Evolutionary conservation across 2,888 invertebrate species (phyloP).

Genomic region (Phaonia tiefii): DNA sequence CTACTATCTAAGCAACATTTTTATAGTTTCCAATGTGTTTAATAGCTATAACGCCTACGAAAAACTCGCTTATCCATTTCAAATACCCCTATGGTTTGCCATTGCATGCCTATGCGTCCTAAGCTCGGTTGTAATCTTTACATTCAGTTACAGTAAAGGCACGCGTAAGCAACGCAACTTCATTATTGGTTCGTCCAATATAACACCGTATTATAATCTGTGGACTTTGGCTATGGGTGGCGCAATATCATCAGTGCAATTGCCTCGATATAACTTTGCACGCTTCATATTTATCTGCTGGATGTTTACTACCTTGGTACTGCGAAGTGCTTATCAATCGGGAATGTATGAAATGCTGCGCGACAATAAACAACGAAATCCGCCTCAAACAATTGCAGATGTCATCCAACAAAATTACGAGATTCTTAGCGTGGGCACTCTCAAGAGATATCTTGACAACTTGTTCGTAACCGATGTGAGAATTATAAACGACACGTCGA

Average conservation of each 20-base stretch:
- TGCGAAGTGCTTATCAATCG: slow-evolving; percentile 76
- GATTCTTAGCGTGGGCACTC: slow-evolving; percentile 69
- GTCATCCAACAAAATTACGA: slow-evolving; percentile 70
- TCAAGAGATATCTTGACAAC: slow-evolving; percentile 68
- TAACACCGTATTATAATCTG: slow-evolving; percentile 68
- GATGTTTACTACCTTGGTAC: slow-evolving; percentile 71
- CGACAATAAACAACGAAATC: slow-evolving; percentile 72
- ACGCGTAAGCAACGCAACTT: slow-evolving; percentile 66
- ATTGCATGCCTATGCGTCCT: slow-evolving; percentile 65
- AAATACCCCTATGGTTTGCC: slow-evolving; percentile 70
- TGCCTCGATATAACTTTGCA: slow-evolving; percentile 70
- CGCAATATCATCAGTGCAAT: slow-evolving; percentile 43
- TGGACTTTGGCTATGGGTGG: slow-evolving; percentile 68
- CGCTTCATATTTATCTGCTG: slow-evolving; percentile 73
- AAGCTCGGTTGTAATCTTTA: slow-evolving; percentile 62
- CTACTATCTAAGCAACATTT: slow-evolving; percentile 73
- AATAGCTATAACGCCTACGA: slow-evolving; percentile 71
- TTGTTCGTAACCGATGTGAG: slow-evolving; percentile 68
- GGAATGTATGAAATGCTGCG: slow-evolving; percentile 73
- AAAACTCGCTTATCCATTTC: slow-evolving; percentile 74
- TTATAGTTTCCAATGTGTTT: slow-evolving; percentile 73
- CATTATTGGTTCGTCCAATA: slow-evolving; percentile 68
- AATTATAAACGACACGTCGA: slow-evolving; percentile 67
- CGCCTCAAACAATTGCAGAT: slow-evolving; percentile 72
- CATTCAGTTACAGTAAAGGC: slow-evolving; percentile 65